Base-by-base conservation (phyloP, 2,113 vertebrate genomes). In the Sander vitreus region DNA sequence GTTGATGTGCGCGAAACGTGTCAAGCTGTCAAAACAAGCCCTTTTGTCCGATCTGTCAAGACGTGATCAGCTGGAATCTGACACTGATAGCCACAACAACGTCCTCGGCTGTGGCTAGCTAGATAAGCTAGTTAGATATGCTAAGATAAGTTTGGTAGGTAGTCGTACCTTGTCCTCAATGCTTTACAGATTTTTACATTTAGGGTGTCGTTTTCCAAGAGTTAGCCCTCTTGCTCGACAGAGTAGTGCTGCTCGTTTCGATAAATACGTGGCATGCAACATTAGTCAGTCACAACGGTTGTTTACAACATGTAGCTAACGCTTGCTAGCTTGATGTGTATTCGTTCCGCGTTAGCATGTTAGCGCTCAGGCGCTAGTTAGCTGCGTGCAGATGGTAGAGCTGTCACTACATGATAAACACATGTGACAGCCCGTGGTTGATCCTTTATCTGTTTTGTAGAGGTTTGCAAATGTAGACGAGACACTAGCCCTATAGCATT, bases 281-380 rank as follows among this genome's bases (percentile, higher is more conserved):
- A 69, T 57, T 88, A 88, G 76, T 83, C 78, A 70, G 72, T 66
- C 80, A 33, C 60, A 59, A 5, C 19, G 76, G 83, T 90, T 93
- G 90, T 94, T 94, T 92, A 93, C 91, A 93, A 87, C 86, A 60
- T 8, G 59, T 2, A 86, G 92, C 89, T 93, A 93, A 81, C 74
- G 78, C 72, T 50, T 33, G 83, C 73, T 91, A 89, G 87, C 89
- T 85, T 5, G 43, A 13, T 71, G 63, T 76, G 67, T 86, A 25
- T 58, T 58, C 58, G 63, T 69, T 81, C 74, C 50, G 58, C 66
- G 65, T 85, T 92, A 94, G 92, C 91, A 91, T 81, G 85, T 80
- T 89, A 91, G 64, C 87, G 7, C 69, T 14, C 48, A 74, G 23
- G 74, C 27, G 76, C 70, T 45, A 33, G 79, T 60, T 68, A 51